A percentile compares a stretch with the other conserved stretches of the same genome.
phyloP scores from a whole-genome alignment of 2,113 vertebrate genomes.

The Scalopus aquaticus region DNA sequence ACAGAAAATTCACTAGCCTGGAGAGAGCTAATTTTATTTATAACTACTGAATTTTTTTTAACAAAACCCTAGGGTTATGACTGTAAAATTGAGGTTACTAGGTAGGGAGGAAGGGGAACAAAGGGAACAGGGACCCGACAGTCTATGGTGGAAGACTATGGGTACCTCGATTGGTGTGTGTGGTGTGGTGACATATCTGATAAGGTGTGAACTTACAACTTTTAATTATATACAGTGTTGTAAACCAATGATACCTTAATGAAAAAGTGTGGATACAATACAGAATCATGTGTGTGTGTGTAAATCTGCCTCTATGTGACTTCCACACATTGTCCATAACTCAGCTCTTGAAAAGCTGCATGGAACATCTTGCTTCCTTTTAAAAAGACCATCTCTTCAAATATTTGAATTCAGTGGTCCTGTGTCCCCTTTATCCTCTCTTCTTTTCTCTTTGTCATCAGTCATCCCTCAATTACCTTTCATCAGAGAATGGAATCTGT shows the following conservation, averaged over 20 bases:
- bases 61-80: not conserved
- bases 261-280: not conserved
- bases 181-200: too few relatives aligned
- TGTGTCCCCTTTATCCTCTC: not conserved
- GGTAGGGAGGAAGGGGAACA: too few relatives aligned
- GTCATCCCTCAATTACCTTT: not conserved
- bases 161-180: too few relatives aligned
- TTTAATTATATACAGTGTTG: too few relatives aligned
- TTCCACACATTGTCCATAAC: not conserved
- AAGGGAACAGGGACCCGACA: too few relatives aligned
- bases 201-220: too few relatives aligned
- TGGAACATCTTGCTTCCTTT: not conserved
- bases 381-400: not conserved
- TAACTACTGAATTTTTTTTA: not conserved
- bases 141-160: too few relatives aligned
- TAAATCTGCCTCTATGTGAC: not conserved
- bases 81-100: too few relatives aligned
- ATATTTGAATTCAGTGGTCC: not conserved
- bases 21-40: not conserved
- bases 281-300: not conserved
- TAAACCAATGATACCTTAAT: too few relatives aligned
- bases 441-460: not conserved
- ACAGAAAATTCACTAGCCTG: not conserved
- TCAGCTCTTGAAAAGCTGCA: not conserved
- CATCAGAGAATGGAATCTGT: not conserved